These are phyloP conservation scores for Leptogaster cylindrica DNA, from an alignment of 2,888 invertebrate genomes.

Conservation along the genomic window DNA sequence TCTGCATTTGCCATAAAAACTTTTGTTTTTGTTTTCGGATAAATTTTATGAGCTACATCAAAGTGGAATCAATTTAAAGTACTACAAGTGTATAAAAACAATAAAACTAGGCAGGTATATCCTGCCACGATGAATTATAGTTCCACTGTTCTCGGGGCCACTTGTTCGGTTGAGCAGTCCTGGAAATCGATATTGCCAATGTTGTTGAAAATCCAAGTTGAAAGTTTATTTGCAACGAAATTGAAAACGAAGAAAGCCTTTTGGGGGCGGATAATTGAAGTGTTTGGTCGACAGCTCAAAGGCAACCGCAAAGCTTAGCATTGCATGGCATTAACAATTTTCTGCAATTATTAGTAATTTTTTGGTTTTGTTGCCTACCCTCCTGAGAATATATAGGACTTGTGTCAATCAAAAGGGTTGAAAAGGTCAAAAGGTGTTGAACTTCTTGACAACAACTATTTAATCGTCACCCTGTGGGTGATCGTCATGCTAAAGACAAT, in stretches of 20 bases:
- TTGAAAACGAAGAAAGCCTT: conserved; percentile 28
- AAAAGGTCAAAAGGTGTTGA: too few species aligned
- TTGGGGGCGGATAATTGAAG: too few species aligned
- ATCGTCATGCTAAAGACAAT: too few species aligned
- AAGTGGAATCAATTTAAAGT: conserved; percentile 39
- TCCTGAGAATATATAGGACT: too few species aligned
- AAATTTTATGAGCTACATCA: conserved; percentile 39
- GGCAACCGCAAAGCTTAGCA: too few species aligned
- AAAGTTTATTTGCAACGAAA: conserved; percentile 34
- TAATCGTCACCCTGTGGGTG: too few species aligned
- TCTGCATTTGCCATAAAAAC: conserved; percentile 31
- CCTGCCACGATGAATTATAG: conserved; percentile 6
- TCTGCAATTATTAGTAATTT: too few species aligned
- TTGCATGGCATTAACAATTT: too few species aligned
- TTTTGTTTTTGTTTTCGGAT: conserved; percentile 34
- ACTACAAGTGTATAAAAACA: conserved; percentile 27
- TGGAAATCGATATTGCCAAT: conserved; percentile 19
- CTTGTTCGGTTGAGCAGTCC: neutral
- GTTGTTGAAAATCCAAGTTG: conserved; percentile 19
- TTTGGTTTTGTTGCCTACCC: too few species aligned
- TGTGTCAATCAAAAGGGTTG: too few species aligned
- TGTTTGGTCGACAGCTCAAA: too few species aligned
- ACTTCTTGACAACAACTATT: too few species aligned
- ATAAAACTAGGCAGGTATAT: conserved; percentile 30
- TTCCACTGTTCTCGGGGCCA: neutral